A percentile compares a stretch with the other conserved stretches of the same genome.
Evolutionary conservation across 2,797 vertebrate genomes (phyloP).

Genomic region (Hapalemur alaotrensis): DNA sequence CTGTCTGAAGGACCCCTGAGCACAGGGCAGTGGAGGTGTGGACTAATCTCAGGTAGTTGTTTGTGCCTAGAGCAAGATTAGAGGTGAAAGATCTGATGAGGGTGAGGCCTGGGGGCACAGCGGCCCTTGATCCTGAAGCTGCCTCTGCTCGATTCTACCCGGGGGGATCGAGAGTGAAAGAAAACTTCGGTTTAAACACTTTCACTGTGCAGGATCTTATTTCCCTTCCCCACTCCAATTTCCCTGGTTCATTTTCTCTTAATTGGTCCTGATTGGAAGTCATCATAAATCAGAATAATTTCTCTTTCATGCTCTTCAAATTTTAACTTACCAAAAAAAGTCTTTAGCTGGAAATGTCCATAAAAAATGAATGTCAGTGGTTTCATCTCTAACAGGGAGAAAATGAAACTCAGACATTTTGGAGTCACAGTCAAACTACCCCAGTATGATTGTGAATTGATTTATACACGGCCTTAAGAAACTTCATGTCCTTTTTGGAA

Average conservation of each 20-base stretch:
- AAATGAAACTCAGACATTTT: conserved; percentile 80
- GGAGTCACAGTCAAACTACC: conserved; percentile 79
- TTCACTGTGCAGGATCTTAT: conserved; percentile 64
- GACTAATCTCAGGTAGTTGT: neutral
- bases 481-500: conserved; percentile 78
- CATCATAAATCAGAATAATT: conserved; percentile 81
- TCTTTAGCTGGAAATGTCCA: conserved; percentile 79
- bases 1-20: neutral
- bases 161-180: conserved; percentile 24
- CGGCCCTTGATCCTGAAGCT: neutral
- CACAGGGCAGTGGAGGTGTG: neutral
- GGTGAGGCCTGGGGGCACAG: neutral
- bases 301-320: conserved; percentile 80
- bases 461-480: conserved; percentile 80
- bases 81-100: neutral
- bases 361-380: conserved; percentile 81
- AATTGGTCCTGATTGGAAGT: conserved; percentile 81
- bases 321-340: conserved; percentile 78
- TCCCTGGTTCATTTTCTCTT: conserved; percentile 80
- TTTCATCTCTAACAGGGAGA: conserved; percentile 79
- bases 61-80: neutral
- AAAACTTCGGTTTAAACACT: conserved; percentile 62
- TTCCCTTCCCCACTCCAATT: conserved; percentile 74
- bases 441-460: conserved; percentile 78
- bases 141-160: conserved; percentile 12